phyloP scores from a whole-genome alignment of 2,797 vertebrate species.

The Urosaurus nigricauda region DNA sequence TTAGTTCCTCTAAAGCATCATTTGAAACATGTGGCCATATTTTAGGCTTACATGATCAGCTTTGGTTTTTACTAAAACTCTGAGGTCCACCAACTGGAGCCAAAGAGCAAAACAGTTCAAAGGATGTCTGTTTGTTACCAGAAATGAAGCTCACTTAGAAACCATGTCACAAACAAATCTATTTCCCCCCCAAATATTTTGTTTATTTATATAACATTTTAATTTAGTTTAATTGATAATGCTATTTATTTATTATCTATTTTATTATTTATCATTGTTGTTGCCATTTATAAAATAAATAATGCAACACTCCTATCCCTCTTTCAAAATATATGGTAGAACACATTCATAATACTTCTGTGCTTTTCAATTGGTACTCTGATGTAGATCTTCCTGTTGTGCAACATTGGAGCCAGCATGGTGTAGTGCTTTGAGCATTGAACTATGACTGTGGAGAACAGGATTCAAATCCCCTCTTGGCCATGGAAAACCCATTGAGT shows the following conservation, averaged over 20 bases:
- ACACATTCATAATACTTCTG: accelerated
- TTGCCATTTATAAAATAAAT: too few relatives aligned
- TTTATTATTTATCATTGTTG: too few relatives aligned
- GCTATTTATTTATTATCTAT: too few relatives aligned
- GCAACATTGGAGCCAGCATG: too few relatives aligned
- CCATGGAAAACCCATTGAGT: too few relatives aligned
- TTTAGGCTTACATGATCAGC: neutral
- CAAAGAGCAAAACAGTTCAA: neutral
- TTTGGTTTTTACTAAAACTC: neutral
- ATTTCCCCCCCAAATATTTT: neutral
- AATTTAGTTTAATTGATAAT: neutral
- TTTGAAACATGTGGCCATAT: neutral
- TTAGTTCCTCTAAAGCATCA: neutral
- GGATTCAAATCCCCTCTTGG: too few relatives aligned
- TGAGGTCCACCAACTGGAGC: neutral
- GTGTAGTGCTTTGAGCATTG: too few relatives aligned
- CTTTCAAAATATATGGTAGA: constrained; percentile 1
- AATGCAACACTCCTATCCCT: too few relatives aligned
- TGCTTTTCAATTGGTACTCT: constrained; percentile 7
- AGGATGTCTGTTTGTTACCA: neutral
- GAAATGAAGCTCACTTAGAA: neutral
- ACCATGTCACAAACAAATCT: neutral
- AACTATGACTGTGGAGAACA: too few relatives aligned
- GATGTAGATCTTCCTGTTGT: accelerated
- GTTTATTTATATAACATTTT: neutral